Base-by-base conservation (phyloP, 2,113 vertebrate genomes). In the Epinephelus lanceolatus region DNA sequence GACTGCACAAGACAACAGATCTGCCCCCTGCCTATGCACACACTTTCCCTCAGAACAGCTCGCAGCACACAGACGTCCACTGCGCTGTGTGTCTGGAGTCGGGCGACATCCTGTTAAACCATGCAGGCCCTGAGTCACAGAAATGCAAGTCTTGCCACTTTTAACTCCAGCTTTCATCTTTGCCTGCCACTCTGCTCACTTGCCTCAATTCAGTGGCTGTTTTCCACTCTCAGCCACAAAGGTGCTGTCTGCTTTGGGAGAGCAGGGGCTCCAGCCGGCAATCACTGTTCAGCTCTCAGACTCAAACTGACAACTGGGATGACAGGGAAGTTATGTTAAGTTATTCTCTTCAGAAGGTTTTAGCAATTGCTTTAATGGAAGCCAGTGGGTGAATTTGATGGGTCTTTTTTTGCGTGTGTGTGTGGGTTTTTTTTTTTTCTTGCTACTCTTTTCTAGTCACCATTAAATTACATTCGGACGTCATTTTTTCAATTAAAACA, bases 151-250 rank as follows among this genome's bases (percentile, higher is more conserved):
- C 78, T 81, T 27, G 23, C 78, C 86, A 86, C 72, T 89, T 90
- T 70, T 70, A 56, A 77, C 81, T 75, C 69, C 51, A 40, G 86
- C 86, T 92, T 92, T 91, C 84, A 91, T 93, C 88, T 89, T 72
- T 77, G 84, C 87, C 76, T 21, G 70, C 84, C 45, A 62, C 71
- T 87, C 85, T 75, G 86, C 83, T 86, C 86, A 56, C 80, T 86
- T 82, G 81, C 53, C 66, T 89, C 80, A 80, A 76, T 89, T 89
- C 88, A 75, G 40, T 71, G 75, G 78, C 80, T 80, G 82, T 74
- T 85, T 78, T 76, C 73, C 74, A 84, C 89, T 89, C 76, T 67
- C 53, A 78, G 68, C 53, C 81, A 71, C 53, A 80, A 89, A 92
- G 86, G 83, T 79, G 68, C 82, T 40, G 67, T 68, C 85, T 77